Evolutionary conservation across 1,140 invertebrate genomes (phyloP).

Genomic region (Marisa cornuarietis): DNA sequence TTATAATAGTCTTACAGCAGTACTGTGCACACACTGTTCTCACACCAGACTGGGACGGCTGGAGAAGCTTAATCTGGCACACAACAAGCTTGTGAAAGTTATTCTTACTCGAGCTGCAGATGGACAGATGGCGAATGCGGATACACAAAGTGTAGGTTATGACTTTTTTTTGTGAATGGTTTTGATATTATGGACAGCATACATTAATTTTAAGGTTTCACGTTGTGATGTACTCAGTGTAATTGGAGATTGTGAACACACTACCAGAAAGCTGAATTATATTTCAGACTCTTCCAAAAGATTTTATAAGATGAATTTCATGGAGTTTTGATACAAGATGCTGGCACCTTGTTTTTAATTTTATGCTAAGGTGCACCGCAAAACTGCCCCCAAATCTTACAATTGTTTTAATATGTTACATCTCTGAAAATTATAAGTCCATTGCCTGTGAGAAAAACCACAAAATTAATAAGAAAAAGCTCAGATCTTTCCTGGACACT

Average conservation of each 20-base stretch:
- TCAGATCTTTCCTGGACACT: too few species aligned
- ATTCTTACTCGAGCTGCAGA: conserved; percentile 22
- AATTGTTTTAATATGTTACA: too few species aligned
- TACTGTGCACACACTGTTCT: conserved; percentile 27
- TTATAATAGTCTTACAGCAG: conserved; percentile 22
- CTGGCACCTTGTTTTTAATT: not conserved
- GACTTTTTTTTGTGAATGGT: not conserved
- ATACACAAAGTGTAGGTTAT: conserved; percentile 26
- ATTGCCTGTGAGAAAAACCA: too few species aligned
- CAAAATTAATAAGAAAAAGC: too few species aligned
- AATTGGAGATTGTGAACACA: not conserved
- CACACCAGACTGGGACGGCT: conserved; percentile 72
- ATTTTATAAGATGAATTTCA: not conserved
- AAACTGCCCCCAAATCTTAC: too few species aligned
- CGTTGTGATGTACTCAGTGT: not conserved
- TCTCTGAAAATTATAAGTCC: too few species aligned
- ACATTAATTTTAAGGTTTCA: not conserved
- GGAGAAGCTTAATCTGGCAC: conserved; percentile 87
- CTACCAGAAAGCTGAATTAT: not conserved
- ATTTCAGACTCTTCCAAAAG: not conserved
- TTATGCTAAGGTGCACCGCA: too few species aligned
- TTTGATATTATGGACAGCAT: too few species aligned
- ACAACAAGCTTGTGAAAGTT: conserved; percentile 74
- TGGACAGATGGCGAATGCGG: not conserved
- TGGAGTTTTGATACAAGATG: not conserved